phyloP scores from a whole-genome alignment of 2,113 vertebrate genomes.

The Paradisaea rubra region DNA sequence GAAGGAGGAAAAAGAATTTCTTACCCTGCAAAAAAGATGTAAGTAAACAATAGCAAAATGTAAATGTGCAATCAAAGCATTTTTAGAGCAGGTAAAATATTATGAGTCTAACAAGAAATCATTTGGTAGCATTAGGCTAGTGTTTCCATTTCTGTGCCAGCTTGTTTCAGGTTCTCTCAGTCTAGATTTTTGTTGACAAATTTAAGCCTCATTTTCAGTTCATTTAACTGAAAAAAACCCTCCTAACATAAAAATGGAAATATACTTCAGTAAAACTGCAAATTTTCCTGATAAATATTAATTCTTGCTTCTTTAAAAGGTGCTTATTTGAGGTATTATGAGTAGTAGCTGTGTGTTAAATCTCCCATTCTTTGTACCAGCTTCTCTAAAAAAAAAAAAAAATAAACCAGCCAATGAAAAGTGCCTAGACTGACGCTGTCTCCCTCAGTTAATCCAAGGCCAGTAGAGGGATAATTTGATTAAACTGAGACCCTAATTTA shows the following conservation, averaged over 20 bases:
- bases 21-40: not conserved
- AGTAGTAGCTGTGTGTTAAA: slow-evolving; percentile 64
- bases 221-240: not conserved
- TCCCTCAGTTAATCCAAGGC: slow-evolving; percentile 74
- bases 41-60: not conserved
- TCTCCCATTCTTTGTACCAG: slow-evolving; percentile 64
- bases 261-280: slow-evolving; percentile 6
- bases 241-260: not conserved
- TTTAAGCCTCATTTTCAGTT: slow-evolving; percentile 10
- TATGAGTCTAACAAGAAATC: not conserved
- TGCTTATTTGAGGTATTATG: slow-evolving; percentile 56
- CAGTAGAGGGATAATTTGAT: slow-evolving; percentile 82
- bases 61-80: not conserved
- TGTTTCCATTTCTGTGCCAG: not conserved
- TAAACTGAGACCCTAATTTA: slow-evolving; percentile 88
- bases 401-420: slow-evolving; percentile 68
- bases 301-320: slow-evolving; percentile 8
- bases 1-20: not conserved
- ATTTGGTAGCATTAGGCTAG: not conserved
- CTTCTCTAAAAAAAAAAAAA: slow-evolving; percentile 58
- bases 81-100: not conserved
- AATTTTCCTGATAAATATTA: slow-evolving; percentile 54
- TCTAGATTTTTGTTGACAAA: not conserved
- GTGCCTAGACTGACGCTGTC: slow-evolving; percentile 69
- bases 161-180: not conserved